These are phyloP conservation scores for Benitochromis conjunctus DNA, from an alignment of 2,113 vertebrate genomes.

Conservation along the genomic window DNA sequence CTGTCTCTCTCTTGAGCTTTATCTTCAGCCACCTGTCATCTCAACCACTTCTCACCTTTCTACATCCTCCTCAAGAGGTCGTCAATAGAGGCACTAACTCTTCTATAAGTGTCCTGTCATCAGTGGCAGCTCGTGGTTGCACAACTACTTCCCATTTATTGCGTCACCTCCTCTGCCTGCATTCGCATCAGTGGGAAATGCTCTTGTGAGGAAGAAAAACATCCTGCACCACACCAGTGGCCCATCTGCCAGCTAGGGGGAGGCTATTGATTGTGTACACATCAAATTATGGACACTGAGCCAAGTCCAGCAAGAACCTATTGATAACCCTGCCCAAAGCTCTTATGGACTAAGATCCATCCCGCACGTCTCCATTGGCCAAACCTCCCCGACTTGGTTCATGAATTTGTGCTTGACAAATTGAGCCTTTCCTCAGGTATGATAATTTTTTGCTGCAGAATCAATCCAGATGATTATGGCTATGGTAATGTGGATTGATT, in stretches of 20 bases:
- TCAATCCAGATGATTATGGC: constrained; percentile 60
- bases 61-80: background rate
- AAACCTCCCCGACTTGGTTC: constrained; percentile 2
- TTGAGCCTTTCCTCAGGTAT: constrained; percentile 52
- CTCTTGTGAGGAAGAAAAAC: constrained; percentile 17
- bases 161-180: background rate
- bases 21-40: constrained; percentile 17
- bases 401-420: constrained; percentile 44
- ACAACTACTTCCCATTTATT: background rate
- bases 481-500: constrained; percentile 61
- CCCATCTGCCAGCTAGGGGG: constrained; percentile 6
- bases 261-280: constrained; percentile 49
- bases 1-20: constrained; percentile 3
- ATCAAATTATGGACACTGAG: constrained; percentile 49
- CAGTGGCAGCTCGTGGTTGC: background rate
- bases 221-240: background rate
- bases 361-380: background rate
- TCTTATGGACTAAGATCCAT: constrained; percentile 46
- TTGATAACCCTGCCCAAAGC: constrained; percentile 40
- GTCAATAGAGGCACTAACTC: constrained; percentile 12
- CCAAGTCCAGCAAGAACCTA: constrained; percentile 22
- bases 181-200: background rate
- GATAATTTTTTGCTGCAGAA: constrained; percentile 46
- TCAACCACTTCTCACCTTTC: background rate
- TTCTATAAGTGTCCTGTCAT: constrained; percentile 39